phyloP scores from a whole-genome alignment of 2,113 vertebrate species.

The Nibea albiflora region DNA sequence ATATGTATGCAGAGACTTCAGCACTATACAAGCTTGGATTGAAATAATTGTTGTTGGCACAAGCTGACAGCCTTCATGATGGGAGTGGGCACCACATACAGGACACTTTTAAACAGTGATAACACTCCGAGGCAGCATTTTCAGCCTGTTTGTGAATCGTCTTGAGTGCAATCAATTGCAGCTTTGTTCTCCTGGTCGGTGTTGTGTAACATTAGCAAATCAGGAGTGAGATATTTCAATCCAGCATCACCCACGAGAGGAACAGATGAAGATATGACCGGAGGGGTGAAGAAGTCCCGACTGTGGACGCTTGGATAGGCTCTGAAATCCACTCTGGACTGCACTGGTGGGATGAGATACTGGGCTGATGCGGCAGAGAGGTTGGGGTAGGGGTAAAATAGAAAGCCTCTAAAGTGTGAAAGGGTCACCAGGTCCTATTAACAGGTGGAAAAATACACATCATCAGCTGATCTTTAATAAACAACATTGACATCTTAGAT shows the following conservation, averaged over 20 bases:
- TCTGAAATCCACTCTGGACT: slow-evolving; percentile 82
- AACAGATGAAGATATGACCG: slow-evolving; percentile 62
- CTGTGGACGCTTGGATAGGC: slow-evolving; percentile 82
- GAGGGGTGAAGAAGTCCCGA: slow-evolving; percentile 78
- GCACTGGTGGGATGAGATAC: slow-evolving; percentile 70
- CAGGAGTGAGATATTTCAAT: slow-evolving; percentile 37
- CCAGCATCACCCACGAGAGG: slow-evolving; percentile 41
- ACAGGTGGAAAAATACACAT: neutral
- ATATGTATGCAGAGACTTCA: neutral
- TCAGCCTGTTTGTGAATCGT: neutral
- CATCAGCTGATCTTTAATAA: neutral
- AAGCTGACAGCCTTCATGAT: neutral
- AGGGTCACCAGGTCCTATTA: slow-evolving; percentile 87
- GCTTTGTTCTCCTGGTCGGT: slow-evolving; percentile 81
- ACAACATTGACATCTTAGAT: neutral
- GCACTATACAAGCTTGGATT: neutral
- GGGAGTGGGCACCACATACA: slow-evolving; percentile 25
- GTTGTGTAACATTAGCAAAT: neutral
- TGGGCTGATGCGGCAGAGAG: slow-evolving; percentile 80
- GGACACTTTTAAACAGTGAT: neutral
- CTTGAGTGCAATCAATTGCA: slow-evolving; percentile 61
- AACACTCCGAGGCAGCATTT: neutral
- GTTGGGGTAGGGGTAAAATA: slow-evolving; percentile 69
- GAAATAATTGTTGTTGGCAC: neutral
- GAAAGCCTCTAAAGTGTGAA: slow-evolving; percentile 81